Evolutionary conservation across 1,140 invertebrate species (phyloP).

Genomic region (Popillia japonica): DNA sequence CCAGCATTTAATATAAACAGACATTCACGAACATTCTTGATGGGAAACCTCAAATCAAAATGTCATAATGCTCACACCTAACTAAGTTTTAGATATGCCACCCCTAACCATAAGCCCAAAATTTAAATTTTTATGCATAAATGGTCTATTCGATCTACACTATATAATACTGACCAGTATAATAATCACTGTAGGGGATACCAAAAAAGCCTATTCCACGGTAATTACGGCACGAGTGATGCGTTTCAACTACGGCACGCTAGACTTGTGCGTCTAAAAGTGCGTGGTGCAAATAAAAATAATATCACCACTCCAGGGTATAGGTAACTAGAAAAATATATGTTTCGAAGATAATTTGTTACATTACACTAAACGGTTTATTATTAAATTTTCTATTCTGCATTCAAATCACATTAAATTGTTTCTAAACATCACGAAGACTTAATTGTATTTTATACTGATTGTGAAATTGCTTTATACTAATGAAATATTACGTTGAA

Average conservation of each 20-base stretch:
- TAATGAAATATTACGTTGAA: too few relatives aligned
- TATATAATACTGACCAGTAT: neutral
- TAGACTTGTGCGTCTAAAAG: conserved; percentile 19
- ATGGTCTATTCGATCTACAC: neutral
- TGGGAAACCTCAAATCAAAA: neutral
- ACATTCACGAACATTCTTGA: too few relatives aligned
- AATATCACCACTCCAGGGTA: conserved; percentile 1
- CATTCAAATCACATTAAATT: neutral
- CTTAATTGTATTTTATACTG: neutral
- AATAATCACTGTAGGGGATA: neutral
- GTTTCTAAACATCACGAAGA: conserved; percentile 4
- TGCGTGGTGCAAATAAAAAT: conserved; percentile 8
- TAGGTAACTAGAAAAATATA: conserved; percentile 26
- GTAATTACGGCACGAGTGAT: conserved; percentile 5
- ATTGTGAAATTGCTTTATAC: too few relatives aligned
- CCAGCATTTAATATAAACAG: too few relatives aligned
- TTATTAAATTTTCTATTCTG: conserved; percentile 24
- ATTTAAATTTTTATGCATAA: neutral
- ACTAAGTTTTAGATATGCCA: conserved; percentile 2
- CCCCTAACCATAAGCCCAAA: neutral
- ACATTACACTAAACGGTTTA: conserved; percentile 28
- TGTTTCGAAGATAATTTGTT: neutral
- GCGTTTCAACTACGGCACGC: neutral
- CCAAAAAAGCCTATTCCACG: neutral
- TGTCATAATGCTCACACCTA: conserved; percentile 24